Conservation (phyloP, 2,113 vertebrate genomes). For the Actenoides hombroni region DNA sequence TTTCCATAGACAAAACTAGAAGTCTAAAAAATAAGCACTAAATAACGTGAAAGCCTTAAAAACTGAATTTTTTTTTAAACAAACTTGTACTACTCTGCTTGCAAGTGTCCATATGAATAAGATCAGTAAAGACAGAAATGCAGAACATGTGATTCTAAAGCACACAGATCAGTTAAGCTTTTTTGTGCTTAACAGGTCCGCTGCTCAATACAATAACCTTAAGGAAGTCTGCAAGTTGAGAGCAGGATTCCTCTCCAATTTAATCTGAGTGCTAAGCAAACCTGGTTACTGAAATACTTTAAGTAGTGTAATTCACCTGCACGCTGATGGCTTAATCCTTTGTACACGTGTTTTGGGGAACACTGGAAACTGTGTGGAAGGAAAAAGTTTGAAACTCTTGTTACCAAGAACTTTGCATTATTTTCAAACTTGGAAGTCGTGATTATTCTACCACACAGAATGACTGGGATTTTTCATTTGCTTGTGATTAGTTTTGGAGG, state of each 20-base stretch:
- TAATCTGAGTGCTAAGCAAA: background rate
- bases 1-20: background rate
- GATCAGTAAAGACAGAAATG: background rate
- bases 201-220: background rate
- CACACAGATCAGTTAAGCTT: background rate
- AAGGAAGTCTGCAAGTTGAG: background rate
- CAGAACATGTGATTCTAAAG: background rate
- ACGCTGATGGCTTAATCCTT: background rate
- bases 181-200: background rate
- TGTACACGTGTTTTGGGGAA: background rate
- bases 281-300: background rate
- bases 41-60: background rate
- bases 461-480: background rate
- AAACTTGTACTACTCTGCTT: background rate
- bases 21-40: background rate
- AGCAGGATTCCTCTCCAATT: background rate
- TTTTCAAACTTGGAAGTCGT: background rate
- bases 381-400: background rate
- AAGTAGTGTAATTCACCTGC: background rate
- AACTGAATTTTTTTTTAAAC: background rate
- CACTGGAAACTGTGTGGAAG: background rate
- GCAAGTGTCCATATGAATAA: background rate
- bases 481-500: background rate
- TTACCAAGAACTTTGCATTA: background rate
- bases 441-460: background rate